Base-by-base conservation (phyloP, 2,888 invertebrate species). In the Lymantria dispar region DNA sequence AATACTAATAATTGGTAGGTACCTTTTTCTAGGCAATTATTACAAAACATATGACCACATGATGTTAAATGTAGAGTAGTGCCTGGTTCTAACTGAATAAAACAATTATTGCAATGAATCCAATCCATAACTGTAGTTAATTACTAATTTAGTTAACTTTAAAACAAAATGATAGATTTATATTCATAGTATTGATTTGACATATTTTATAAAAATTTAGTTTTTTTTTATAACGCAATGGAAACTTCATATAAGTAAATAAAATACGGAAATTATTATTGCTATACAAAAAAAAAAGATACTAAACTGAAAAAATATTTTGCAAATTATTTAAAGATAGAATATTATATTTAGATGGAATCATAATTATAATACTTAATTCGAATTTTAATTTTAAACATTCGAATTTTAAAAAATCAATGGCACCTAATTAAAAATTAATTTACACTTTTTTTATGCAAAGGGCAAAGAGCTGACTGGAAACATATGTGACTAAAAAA, bases 31-130 rank as follows among this genome's bases (percentile, higher is more conserved):
- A 91, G 72, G 55, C 92, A 92, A 46, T 81, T 84, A 68, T 85
- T 87, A 70, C 92, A 92, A 82, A 88, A 91, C 89, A 92, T 92
- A 62, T 92, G 92, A 58, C 92, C 92, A 68, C 92, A 92, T 82
- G 91, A 89, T 72, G 92, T 91, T 57, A 92, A 78, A 74, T 88
- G 85, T 52, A 92, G 74, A 59, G 82, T 77, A 48, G 85, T 83
- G 62, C 87, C 85, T 36, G 87, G 84, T 72, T 86, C 83, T 67
- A 91, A 78, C 56, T 91, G 91, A 52, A 74, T 70, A 70, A 85
- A 91, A 78, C 92, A 92, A 70, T 88, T 85, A 70, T 92, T 91
- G 65, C 91, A 91, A 76, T 91, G 92, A 69, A 91, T 91, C 91
- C 91, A 91, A 78, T 92, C 91, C 91, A 91, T 92, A 56, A 30